Evolutionary conservation across 64 coral and sea anemone genomes (phyloP), one percentile per base, ranked within the genome.

Genomic region (Montipora efflorescens): DNA sequence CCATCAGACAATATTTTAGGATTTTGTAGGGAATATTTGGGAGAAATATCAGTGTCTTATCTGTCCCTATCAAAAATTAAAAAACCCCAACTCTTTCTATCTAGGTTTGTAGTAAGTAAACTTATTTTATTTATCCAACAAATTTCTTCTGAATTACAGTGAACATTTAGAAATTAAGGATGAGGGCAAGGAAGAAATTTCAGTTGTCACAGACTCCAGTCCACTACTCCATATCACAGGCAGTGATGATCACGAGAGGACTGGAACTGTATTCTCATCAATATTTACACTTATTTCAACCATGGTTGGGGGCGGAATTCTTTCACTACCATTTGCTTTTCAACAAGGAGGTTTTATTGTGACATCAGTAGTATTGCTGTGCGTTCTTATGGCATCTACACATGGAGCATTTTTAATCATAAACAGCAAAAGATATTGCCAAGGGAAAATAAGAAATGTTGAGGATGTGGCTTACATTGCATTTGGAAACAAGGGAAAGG

Each of bases 361-460:
- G 74, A 97, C 92, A 16, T 97, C 96, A n/a, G 23, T 84, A 20
- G 19, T 97, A 46, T 81, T 97, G 16, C 22, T 97, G 21, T 92
- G 76, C 89, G 78, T 95, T 18, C 72, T 97, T 20, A 94, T 97
- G 93, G 93, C 96, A 2, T 97, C 96, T 50, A 97, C 96, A 70
- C 96, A 97, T 89, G 96, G 96, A 7, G 96, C 89, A 74, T 97
- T 97, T 89, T 59, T 97, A 28, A 95, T 97, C 19, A 92, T 97
- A 82, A 97, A 97, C 84, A 97, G 96, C 46, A 97, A 97, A 84
- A 97, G 94, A 86, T 97, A 97, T 69, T 97, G 96, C 88, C 96
- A 97, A 68, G 96, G 96, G 47, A 91, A 92, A 84, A 95, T 97
- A 50, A 97, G 76, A 73, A 97, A 97, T 95, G 87, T 97, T 45